These are phyloP conservation scores for Prorops nasuta DNA, from an alignment of 1,140 invertebrate species.

Conservation along the genomic window DNA sequence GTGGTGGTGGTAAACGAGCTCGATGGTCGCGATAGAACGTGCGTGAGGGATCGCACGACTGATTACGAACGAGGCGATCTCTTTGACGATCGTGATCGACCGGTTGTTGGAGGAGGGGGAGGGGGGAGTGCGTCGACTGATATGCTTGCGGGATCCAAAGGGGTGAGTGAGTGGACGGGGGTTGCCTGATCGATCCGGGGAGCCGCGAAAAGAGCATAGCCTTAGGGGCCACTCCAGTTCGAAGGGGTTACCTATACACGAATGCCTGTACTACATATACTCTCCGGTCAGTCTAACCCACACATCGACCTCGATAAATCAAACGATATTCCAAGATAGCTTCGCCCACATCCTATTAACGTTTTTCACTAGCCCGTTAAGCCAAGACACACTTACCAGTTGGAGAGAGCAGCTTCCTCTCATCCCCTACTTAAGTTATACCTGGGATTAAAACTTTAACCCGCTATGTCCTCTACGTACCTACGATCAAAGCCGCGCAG, in stretches of 20 bases:
- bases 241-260: slow-evolving; percentile 32
- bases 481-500: no score
- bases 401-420: no score
- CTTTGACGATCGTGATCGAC: slow-evolving; percentile 41
- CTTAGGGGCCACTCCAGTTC: slow-evolving; percentile 27
- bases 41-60: slow-evolving; percentile 40
- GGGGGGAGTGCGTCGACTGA: neutral
- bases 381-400: no score
- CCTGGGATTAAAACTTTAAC: no score
- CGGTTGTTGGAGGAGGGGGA: slow-evolving; percentile 20
- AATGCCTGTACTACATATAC: no score
- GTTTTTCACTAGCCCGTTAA: no score
- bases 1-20: slow-evolving; percentile 35
- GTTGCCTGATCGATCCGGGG: slow-evolving; percentile 28
- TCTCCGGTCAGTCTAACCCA: no score
- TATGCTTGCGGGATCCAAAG: no score
- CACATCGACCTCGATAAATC: slow-evolving; percentile 33
- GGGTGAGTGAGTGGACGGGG: slow-evolving; percentile 1
- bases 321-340: slow-evolving; percentile 26
- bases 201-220: slow-evolving; percentile 37
- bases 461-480: no score
- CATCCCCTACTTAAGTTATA: no score
- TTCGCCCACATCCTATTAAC: no score
- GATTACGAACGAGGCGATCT: slow-evolving; percentile 38
- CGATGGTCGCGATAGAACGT: slow-evolving; percentile 38